Base-by-base conservation (phyloP, 2,888 invertebrate species). In the Athalia circularis region DNA sequence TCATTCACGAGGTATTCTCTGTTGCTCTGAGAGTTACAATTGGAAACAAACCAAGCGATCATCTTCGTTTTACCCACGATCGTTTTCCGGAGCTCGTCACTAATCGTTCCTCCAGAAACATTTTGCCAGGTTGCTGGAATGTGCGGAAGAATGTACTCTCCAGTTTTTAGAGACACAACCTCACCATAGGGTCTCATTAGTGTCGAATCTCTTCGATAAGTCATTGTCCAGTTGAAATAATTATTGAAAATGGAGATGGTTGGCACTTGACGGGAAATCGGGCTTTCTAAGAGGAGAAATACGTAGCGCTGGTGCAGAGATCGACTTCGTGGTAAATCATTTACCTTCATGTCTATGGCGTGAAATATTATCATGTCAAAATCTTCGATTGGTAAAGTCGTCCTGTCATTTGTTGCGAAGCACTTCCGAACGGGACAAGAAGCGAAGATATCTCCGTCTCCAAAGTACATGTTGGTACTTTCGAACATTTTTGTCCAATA, bases 31-130 rank as follows among this genome's bases (percentile, higher is more conserved):
- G 80, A 45, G 11, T 80, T 74, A 80, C 89, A 89, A 78, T 90
- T 80, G 59, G 86, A 88, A 6, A 89, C 88, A 11, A 90, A 79
- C 89, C 90, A 91, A 4, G 90, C 90, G 0, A 87, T 90, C 3
- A 89, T 86, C 81, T 83, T 85, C 4, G 65, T 86, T 65, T 77
- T 67, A 29, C 68, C 54, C 9, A 43, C 9, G 4, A 77, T 45
- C 47, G 13, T 54, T n/a, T 29, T 15, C n/a, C 67, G 59, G 5
- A 47, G 7, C 5, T 59, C 52, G 3, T 13, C 67, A 43, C 45
- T n/a, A 48, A 77, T 67, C 11, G 7, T 7, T 4, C 45, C 57
- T 8, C 52, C 43, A 43, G 59, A 65, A 54, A 77, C 65, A 8
- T 77, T 29, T 13, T 13, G n/a, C 77, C 67, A 77, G 29, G 5